Evolutionary conservation across 2,797 vertebrate genomes (phyloP).

Genomic region (Luscinia megarhynchos): DNA sequence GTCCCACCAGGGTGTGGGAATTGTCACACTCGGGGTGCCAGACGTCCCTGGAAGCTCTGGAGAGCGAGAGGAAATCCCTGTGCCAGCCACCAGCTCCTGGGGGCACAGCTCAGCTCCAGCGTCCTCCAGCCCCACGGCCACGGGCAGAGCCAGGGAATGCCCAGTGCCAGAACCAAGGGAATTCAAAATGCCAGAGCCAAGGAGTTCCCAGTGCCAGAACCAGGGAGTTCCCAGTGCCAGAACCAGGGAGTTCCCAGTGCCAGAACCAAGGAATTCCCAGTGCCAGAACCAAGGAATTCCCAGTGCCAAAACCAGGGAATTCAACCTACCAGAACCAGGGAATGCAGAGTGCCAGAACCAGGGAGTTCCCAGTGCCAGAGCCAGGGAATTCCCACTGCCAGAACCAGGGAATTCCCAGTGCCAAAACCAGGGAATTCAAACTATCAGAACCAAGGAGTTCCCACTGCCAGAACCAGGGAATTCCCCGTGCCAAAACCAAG

Average conservation of each 20-base stretch:
- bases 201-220: fast-evolving
- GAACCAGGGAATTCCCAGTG: fast-evolving
- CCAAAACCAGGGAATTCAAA: fast-evolving
- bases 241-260: too few relatives aligned
- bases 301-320: too few relatives aligned
- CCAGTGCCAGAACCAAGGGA: fast-evolving
- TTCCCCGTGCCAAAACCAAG: too few relatives aligned
- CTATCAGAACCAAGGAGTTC: fast-evolving
- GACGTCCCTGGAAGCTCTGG: fast-evolving
- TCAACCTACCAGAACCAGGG: too few relatives aligned
- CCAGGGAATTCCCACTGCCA: fast-evolving
- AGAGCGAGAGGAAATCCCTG: background rate
- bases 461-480: too few relatives aligned
- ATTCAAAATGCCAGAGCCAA: fast-evolving
- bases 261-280: too few relatives aligned
- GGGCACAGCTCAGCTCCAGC: background rate
- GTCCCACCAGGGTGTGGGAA: fast-evolving
- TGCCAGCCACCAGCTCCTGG: background rate
- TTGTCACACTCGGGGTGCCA: background rate
- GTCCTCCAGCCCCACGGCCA: background rate
- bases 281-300: too few relatives aligned
- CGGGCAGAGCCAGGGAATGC: background rate
- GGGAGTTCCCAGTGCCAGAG: fast-evolving
- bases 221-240: too few relatives aligned
- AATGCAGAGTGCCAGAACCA: background rate